These are phyloP conservation scores for Propithecus deckenii DNA, from an alignment of 2,797 vertebrate species.

Conservation along the genomic window DNA sequence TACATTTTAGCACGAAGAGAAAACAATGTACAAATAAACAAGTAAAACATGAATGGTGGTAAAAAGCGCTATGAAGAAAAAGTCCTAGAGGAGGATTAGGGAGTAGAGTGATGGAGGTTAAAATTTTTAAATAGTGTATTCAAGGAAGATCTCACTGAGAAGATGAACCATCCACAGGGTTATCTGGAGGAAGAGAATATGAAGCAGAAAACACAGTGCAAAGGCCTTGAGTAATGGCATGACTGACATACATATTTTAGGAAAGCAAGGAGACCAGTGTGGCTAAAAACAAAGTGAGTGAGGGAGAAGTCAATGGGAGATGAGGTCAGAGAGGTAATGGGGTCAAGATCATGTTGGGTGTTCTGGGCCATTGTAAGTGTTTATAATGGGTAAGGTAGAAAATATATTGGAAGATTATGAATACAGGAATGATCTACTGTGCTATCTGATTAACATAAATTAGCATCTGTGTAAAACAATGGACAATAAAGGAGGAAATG, in stretches of 20 bases:
- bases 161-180: neutral
- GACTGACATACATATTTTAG: neutral
- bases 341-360: neutral
- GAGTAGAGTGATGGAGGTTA: neutral
- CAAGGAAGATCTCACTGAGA: neutral
- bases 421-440: neutral
- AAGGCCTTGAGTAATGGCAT: neutral
- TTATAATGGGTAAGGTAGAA: neutral
- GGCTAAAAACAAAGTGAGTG: neutral
- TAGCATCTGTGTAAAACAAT: neutral
- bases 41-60: neutral
- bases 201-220: neutral
- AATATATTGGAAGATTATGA: neutral
- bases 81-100: neutral
- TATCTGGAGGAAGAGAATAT: neutral
- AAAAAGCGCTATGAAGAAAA: neutral
- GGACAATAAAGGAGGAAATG: neutral
- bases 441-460: neutral
- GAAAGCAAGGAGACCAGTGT: neutral
- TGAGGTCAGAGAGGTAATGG: neutral
- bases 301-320: neutral
- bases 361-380: neutral
- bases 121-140: neutral
- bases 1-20: neutral
- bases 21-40: neutral